These are phyloP conservation scores for Urocyon cinereoargenteus DNA, from an alignment of 2,797 vertebrate genomes.

Conservation along the genomic window DNA sequence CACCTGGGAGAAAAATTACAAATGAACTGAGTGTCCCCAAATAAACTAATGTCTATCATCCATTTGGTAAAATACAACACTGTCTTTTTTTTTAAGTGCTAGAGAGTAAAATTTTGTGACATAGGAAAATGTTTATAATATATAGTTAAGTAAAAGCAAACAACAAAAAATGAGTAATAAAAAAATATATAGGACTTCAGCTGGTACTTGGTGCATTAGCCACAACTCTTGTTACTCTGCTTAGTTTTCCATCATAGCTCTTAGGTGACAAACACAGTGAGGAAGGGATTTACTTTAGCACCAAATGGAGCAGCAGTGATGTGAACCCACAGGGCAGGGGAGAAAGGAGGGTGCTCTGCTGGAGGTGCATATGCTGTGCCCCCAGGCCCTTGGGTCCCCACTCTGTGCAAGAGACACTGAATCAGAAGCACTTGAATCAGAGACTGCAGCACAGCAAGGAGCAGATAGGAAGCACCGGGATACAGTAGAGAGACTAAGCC, in stretches of 20 bases:
- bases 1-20: neutral
- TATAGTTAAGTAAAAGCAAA: neutral
- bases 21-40: neutral
- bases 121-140: neutral
- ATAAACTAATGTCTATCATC: neutral
- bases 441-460: neutral
- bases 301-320: neutral
- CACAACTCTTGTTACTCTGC: neutral
- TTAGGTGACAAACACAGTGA: neutral
- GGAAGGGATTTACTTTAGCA: neutral
- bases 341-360: neutral
- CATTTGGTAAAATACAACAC: neutral
- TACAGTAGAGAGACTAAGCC: neutral
- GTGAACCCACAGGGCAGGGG: neutral
- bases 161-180: neutral
- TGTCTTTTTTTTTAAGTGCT: neutral
- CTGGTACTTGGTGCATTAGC: neutral
- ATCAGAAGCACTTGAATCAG: neutral
- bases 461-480: neutral
- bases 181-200: neutral
- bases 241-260: neutral
- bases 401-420: neutral
- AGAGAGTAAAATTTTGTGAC: constrained; percentile 9
- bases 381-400: neutral
- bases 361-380: neutral